Conservation (phyloP, 2,797 vertebrate species). For the Epinephelus malabaricus region DNA sequence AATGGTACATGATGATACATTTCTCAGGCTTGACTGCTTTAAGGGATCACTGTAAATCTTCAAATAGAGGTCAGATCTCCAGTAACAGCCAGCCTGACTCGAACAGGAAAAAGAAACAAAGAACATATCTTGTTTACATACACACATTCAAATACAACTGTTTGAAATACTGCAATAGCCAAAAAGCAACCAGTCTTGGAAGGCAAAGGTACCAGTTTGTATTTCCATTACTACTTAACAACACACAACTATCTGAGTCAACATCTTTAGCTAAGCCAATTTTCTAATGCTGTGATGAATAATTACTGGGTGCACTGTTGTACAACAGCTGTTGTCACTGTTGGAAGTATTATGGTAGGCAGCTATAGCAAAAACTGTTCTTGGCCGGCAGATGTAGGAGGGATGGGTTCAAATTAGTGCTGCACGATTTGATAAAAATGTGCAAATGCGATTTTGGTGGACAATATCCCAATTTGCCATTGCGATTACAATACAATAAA, state of each 20-base stretch:
- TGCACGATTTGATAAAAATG: too few species aligned
- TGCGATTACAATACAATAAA: too few species aligned
- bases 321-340: neutral
- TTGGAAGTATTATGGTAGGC: too few species aligned
- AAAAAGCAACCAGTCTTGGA: neutral
- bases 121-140: neutral
- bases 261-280: neutral
- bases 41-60: neutral
- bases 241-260: neutral
- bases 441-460: too few species aligned
- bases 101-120: neutral
- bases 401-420: neutral
- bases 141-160: neutral
- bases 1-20: neutral
- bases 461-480: too few species aligned
- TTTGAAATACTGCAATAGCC: neutral
- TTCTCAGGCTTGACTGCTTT: neutral
- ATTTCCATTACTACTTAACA: slow-evolving; percentile 3
- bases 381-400: neutral
- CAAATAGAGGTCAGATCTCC: neutral
- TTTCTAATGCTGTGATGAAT: neutral
- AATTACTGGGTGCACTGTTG: slow-evolving; percentile 13
- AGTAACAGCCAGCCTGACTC: neutral
- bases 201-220: neutral
- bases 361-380: neutral